Evolutionary conservation across 1,140 invertebrate species (phyloP), one percentile per base, ranked within the genome.

Genomic region (Lithobius niger): DNA sequence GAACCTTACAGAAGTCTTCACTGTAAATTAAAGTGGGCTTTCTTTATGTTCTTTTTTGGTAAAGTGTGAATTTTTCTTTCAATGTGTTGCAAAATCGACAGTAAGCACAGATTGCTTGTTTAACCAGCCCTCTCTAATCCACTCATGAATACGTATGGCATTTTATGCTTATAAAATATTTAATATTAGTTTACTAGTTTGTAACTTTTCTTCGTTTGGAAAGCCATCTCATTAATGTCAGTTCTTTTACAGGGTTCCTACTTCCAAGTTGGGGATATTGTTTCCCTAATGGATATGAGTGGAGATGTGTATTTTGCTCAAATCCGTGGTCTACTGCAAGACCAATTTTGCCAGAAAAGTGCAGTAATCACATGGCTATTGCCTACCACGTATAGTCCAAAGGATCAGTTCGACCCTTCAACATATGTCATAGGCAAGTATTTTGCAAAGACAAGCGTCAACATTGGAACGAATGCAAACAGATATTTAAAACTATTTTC

Each of bases 331-430:
- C 79, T 95, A 52, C 71, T 94, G 22, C 88, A 88, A 10, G 90
- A 95, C 69, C 88, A 92, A 65, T 94, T 88, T 71, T 90, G 88
- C 65, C 86, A 94, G 65, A 94, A 94, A 71, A 92, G 88, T 73
- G 89, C 88, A 3, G 85, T 86, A 4, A 75, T 96, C n/a, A 90
- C 88, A 0, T 96, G 90, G 90, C 74, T 95, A 1, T 71, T 96
- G 40, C 90, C 90, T 13, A 91, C 89, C 2, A 78, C 80, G 60
- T 76, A 78, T 22, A 90, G 84, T 66, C 80, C 82, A 16, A 78
- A 81, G 61, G 76, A 84, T 64, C 76, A 79, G 42, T 95, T 95
- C 70, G 85, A 88, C 75, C 86, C 90, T n/a, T 78, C 85, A 51
- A 91, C 88, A 21, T 94, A 92, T 65, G 83, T 92, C 22, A 45